Conservation (phyloP, 2,888 invertebrate species). For the Mesorhabditis sp. region DNA sequence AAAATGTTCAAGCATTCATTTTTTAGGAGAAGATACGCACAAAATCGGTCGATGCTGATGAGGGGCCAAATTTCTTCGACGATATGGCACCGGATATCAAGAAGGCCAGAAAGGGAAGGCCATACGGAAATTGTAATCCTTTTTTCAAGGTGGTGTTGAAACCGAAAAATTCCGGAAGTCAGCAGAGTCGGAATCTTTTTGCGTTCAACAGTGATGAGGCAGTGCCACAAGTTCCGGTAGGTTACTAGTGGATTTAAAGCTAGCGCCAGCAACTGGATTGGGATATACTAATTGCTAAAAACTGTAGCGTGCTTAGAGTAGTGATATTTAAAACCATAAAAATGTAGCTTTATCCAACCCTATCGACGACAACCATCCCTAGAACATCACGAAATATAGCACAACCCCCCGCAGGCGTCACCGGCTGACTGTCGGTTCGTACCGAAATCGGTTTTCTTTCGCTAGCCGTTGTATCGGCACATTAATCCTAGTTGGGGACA, state of each 20-base stretch:
- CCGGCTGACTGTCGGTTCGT: too few relatives aligned
- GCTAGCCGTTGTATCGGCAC: too few relatives aligned
- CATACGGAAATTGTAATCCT: background rate
- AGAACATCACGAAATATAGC: too few relatives aligned
- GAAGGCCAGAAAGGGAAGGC: slow-evolving; percentile 39
- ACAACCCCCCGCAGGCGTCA: too few relatives aligned
- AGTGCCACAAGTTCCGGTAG: background rate
- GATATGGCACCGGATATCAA: slow-evolving; percentile 51
- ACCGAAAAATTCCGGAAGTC: slow-evolving; percentile 16
- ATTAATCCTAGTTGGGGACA: too few relatives aligned
- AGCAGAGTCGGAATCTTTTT: slow-evolving; percentile 26
- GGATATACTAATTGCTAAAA: too few relatives aligned
- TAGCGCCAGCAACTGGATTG: too few relatives aligned
- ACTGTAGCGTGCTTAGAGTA: too few relatives aligned
- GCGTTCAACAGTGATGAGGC: slow-evolving; percentile 23
- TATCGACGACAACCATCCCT: too few relatives aligned
- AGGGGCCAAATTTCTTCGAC: slow-evolving; percentile 45
- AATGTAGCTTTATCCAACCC: too few relatives aligned
- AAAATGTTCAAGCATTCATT: background rate
- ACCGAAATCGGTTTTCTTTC: too few relatives aligned
- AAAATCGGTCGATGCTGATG: slow-evolving; percentile 13
- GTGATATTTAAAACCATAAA: too few relatives aligned
- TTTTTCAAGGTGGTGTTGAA: slow-evolving; percentile 25
- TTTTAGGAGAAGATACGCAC: background rate
- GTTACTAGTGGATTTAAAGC: background rate